phyloP scores from a whole-genome alignment of 2,888 invertebrate species.

The Druceiella hillmani region DNA sequence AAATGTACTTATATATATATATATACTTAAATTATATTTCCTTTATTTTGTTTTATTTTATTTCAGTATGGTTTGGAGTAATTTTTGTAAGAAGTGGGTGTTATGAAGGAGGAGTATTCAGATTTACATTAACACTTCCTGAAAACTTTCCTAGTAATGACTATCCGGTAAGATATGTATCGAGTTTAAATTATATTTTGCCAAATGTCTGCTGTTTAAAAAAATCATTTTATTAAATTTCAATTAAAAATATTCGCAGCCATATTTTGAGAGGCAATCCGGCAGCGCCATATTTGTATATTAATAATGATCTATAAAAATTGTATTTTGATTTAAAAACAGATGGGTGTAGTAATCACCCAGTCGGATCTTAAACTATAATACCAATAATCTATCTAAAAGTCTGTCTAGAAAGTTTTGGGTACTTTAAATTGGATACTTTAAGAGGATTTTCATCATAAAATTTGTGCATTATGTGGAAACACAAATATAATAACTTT shows the following conservation, averaged over 20 bases:
- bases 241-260: background rate
- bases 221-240: background rate
- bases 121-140: slow-evolving; percentile 82
- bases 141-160: slow-evolving; percentile 82
- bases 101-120: slow-evolving; percentile 86
- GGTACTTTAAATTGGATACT: no score
- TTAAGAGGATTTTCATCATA: no score
- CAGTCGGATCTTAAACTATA: no score
- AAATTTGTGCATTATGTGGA: no score
- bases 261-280: slow-evolving; percentile 4
- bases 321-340: no score
- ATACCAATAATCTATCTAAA: no score
- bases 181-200: slow-evolving; percentile 1
- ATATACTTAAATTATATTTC: background rate
- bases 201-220: slow-evolving; percentile 4
- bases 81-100: slow-evolving; percentile 84
- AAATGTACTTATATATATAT: slow-evolving; percentile 13
- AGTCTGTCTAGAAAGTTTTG: no score
- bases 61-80: slow-evolving; percentile 86
- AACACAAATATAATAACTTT: no score
- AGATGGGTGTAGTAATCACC: no score
- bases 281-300: background rate
- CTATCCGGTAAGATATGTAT: slow-evolving; percentile 64
- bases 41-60: slow-evolving; percentile 12
- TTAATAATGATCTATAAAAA: slow-evolving; percentile 5